Base-by-base conservation (phyloP, 2,113 vertebrate species). In the Caracal caracal region DNA sequence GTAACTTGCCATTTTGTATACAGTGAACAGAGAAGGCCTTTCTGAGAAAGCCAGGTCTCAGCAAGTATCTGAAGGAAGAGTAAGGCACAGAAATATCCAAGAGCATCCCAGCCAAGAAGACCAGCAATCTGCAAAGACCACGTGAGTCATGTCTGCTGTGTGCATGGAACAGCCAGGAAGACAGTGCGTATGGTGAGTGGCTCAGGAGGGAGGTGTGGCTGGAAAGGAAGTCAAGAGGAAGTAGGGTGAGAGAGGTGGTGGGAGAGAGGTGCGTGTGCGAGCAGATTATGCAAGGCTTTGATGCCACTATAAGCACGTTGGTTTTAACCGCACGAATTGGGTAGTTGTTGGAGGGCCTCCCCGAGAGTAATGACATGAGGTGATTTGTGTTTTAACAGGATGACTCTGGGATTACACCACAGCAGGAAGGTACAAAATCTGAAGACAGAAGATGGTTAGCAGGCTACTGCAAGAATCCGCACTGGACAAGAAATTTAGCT, bases 161-260 rank as follows among this genome's bases (percentile, higher is more conserved):
- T 22, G 1, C 61, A 76, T 70, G 16, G 35, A 92, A 20, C 0
- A 88, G 20, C 2, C 1, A 88, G 70, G 47, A 92, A 87, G 93
- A 51, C 51, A 33, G 30, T 8, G 33, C 53, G 68, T 88, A 30
- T 0, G 5, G 40, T 13, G 33, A 93, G 40, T 26, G 28, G 33
- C 0, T 20, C 17, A 26, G 11, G 19, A 81, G 75, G 49, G 12
- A 88, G 37, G 53, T 49, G 10, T 76, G 37, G 49, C 2, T 66
- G 66, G 40, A 76, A 88, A 90, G 17, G 17, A 87, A 87, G 19
- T 71, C 43, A 95, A 95, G 43, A 83, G 16, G n/a, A 85, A 86
- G 8, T 0, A 47, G 70, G n/a, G 3, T 71, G 15, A n/a, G 15
- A 92, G 66, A 22, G 68, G 28, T 61, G 40, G n/a, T 26, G 71